Conservation (phyloP, 1,140 invertebrate species). For the Tigriopus japonicus region DNA sequence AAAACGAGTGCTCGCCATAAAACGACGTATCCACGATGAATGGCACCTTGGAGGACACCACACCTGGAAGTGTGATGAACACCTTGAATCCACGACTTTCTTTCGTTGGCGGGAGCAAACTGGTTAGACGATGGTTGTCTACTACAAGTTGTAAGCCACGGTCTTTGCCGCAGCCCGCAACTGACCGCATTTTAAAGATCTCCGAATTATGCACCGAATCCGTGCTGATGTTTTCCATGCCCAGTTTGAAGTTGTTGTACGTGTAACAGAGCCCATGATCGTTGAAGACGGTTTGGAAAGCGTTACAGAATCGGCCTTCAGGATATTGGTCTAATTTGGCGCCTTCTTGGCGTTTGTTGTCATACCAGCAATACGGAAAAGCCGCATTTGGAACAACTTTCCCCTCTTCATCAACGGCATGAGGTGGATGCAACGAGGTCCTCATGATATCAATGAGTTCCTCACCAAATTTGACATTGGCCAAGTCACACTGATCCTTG, state of each 20-base stretch:
- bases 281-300: slow-evolving; percentile 5
- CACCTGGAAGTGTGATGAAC: slow-evolving; percentile 3
- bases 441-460: background rate
- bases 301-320: background rate
- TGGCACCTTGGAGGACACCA: slow-evolving; percentile 5
- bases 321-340: background rate
- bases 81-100: background rate
- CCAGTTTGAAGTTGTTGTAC: slow-evolving; percentile 1
- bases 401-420: background rate
- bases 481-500: no score
- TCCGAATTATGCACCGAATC: background rate
- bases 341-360: background rate
- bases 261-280: slow-evolving; percentile 8
- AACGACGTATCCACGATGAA: background rate
- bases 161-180: slow-evolving; percentile 1
- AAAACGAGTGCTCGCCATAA: slow-evolving; percentile 7
- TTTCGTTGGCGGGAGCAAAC: background rate
- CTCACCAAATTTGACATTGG: background rate
- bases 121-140: background rate
- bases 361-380: background rate
- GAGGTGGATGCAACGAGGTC: background rate
- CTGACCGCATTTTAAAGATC: background rate
- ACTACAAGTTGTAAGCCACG: background rate
- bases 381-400: background rate
- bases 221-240: background rate